phyloP scores from a whole-genome alignment of 1,140 invertebrate species.

The Zaprionus nigranus region DNA sequence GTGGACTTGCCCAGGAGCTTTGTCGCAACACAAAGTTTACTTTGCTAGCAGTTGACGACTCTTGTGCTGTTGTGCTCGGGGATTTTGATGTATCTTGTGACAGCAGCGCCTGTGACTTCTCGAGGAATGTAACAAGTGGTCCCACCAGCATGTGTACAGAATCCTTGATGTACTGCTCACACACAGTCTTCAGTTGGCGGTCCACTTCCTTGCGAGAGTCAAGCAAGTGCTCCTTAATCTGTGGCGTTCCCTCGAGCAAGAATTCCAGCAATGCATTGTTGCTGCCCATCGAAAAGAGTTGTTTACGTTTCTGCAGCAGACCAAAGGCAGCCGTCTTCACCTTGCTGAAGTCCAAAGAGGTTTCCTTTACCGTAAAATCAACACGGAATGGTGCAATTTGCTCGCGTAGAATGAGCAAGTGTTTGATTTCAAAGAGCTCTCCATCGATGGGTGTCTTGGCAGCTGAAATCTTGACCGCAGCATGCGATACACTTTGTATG shows the following conservation, averaged over 20 bases:
- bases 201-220: conserved; percentile 98
- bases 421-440: conserved; percentile 98
- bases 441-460: conserved; percentile 93
- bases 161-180: conserved; percentile 95
- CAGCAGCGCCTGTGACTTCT: conserved; percentile 87
- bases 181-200: conserved; percentile 94
- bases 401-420: conserved; percentile 97
- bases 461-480: conserved; percentile 89
- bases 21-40: conserved; percentile 75
- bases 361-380: conserved; percentile 97
- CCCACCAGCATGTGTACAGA: conserved; percentile 91
- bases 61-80: conserved; percentile 4
- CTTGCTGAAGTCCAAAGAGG: conserved; percentile 95
- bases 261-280: conserved; percentile 97
- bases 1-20: conserved; percentile 85
- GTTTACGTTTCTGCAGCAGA: conserved; percentile 93
- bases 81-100: conserved; percentile 25
- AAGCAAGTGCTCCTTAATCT: conserved; percentile 95
- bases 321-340: conserved; percentile 94
- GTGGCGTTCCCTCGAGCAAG: conserved; percentile 94
- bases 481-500: conserved; percentile 94
- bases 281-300: conserved; percentile 93
- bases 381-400: conserved; percentile 99
- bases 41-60: conserved; percentile 40
- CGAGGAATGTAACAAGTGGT: conserved; percentile 89